A percentile compares a stretch with the other conserved stretches of the same genome.
These are phyloP conservation scores for Bombus confusus DNA, from an alignment of 1,140 invertebrate species.

Conservation along the genomic window DNA sequence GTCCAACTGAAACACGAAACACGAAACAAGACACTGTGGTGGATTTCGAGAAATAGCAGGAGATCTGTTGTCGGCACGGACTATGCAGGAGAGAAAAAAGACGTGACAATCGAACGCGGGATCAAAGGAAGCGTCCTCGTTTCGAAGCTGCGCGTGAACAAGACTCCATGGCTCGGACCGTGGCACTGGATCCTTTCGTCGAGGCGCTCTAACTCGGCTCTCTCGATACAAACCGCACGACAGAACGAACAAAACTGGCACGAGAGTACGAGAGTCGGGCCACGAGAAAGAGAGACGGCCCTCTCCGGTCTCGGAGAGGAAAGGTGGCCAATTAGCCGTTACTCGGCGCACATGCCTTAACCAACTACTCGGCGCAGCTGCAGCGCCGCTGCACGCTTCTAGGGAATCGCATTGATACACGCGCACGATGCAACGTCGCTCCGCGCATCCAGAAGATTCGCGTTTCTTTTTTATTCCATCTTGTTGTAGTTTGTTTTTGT, in stretches of 20 bases:
- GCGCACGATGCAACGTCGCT: neutral
- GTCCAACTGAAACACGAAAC: neutral
- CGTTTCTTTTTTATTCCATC: neutral
- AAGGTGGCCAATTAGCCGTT: constrained; percentile 82
- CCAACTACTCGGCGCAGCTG: constrained; percentile 58
- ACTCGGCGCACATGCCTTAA: constrained; percentile 73
- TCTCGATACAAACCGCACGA: constrained; percentile 59
- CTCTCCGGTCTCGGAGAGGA: constrained; percentile 75
- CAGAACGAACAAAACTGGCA: constrained; percentile 77
- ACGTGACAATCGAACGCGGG: neutral
- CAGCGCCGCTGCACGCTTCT: constrained; percentile 50
- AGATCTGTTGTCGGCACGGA: neutral
- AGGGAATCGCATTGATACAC: constrained; percentile 49
- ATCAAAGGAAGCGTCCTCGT: constrained; percentile 34
- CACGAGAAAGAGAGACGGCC: constrained; percentile 64
- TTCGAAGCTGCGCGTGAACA: constrained; percentile 11
- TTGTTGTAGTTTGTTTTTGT: neutral
- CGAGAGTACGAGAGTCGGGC: constrained; percentile 62
- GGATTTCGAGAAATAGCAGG: neutral
- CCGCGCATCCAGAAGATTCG: constrained; percentile 15
- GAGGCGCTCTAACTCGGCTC: constrained; percentile 25
- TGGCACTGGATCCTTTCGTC: constrained; percentile 3
- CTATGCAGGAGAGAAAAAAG: neutral
- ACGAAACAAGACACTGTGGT: neutral
- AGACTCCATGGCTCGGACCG: constrained; percentile 39